phyloP scores from a whole-genome alignment of 1,140 invertebrate species.

The Drosophila elegans region DNA sequence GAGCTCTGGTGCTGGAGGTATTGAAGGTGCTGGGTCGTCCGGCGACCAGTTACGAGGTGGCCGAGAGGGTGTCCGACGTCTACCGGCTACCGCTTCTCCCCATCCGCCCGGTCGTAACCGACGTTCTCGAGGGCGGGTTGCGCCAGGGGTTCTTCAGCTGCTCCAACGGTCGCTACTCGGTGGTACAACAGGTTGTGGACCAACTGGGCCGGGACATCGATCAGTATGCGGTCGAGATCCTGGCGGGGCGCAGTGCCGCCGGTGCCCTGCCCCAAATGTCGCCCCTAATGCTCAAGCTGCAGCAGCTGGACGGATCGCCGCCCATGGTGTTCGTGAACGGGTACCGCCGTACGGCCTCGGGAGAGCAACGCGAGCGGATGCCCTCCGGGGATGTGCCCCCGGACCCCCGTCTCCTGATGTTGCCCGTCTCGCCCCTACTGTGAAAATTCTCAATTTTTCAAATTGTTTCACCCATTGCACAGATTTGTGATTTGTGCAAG shows the following conservation, averaged over 20 bases:
- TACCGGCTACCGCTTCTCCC: constrained; percentile 47
- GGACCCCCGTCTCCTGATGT: constrained; percentile 27
- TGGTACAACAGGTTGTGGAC: constrained; percentile 51
- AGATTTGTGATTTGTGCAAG: constrained; percentile 14
- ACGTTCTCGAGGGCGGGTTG: constrained; percentile 51
- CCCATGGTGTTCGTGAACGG: constrained; percentile 23
- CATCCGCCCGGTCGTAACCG: constrained; percentile 61
- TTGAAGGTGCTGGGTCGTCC: constrained; percentile 66
- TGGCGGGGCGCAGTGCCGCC: constrained; percentile 13
- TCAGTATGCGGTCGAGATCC: constrained; percentile 56
- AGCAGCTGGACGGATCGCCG: constrained; percentile 55
- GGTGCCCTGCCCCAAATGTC: constrained; percentile 50
- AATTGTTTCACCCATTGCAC: constrained; percentile 16
- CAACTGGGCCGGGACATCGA: constrained; percentile 64
- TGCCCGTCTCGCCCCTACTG: constrained; percentile 10
- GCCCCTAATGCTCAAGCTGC: constrained; percentile 59
- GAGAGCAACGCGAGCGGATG: constrained; percentile 48
- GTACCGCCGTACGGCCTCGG: constrained; percentile 15
- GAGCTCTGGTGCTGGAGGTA: constrained; percentile 64
- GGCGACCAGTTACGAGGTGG: constrained; percentile 55
- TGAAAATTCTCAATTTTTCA: constrained; percentile 29
- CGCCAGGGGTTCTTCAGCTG: constrained; percentile 52
- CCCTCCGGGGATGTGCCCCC: constrained; percentile 58
- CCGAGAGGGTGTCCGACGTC: constrained; percentile 55
- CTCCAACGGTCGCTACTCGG: constrained; percentile 41